Conservation (phyloP, 2,113 vertebrate genomes). For the Prunella fulvescens region DNA sequence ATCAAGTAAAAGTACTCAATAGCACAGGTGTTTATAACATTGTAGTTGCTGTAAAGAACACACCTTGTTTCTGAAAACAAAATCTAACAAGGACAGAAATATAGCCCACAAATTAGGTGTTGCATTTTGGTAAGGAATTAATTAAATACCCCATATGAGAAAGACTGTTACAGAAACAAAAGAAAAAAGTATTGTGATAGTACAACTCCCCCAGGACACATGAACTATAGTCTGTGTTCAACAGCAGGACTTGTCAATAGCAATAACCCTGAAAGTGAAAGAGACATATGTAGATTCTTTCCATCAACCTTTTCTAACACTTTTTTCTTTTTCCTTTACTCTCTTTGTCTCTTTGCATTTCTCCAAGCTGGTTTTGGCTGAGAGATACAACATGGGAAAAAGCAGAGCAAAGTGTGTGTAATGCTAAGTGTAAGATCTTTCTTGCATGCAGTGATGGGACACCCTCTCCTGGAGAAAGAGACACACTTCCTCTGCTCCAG, state of each 20-base stretch:
- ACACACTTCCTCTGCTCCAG: not conserved
- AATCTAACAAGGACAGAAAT: not conserved
- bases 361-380: not conserved
- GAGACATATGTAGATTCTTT: not conserved
- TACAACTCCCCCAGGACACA: not conserved
- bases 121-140: not conserved
- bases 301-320: not conserved
- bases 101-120: not conserved
- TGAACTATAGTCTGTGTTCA: not conserved
- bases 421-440: accelerated
- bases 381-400: not conserved
- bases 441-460: not conserved
- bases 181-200: not conserved
- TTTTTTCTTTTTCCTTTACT: not conserved
- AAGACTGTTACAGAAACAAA: not conserved
- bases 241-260: not conserved
- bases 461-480: conserved; percentile 13
- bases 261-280: not conserved
- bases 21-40: not conserved
- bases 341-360: not conserved
- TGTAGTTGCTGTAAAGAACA: not conserved
- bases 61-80: not conserved
- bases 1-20: not conserved
- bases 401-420: not conserved
- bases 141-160: not conserved